Base-by-base conservation (phyloP, 2,888 invertebrate genomes). In the Cataglyphis livida region DNA sequence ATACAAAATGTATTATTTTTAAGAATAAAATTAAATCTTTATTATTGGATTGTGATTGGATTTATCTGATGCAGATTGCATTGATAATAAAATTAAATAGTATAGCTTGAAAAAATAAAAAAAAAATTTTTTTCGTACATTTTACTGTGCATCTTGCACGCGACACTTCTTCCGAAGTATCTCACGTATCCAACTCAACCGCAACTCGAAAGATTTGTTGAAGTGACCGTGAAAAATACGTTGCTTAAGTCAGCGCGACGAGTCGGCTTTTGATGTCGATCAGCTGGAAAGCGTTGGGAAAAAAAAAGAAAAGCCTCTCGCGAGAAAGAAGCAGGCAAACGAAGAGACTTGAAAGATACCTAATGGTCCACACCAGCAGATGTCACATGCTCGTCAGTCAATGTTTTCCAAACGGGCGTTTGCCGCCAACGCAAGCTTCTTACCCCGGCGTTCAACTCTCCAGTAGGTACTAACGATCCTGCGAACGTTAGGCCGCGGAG, bases 401-500 rank as follows among this genome's bases (percentile, higher is more conserved):
- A 94, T 94, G 94, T 94, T 94, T 94, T 93, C 90, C 82, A 93
- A 93, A 94, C 92, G 91, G 92, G 86, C 90, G 90, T 91, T 91
- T 91, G 85, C 89, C 91, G 91, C 91, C 92, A 92, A 92, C 93
- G 93, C 93, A 92, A 90, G 91, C 90, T 93, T 93, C 94, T 93
- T 93, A 93, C 84, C 92, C 94, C 85, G 91, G 93, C 94, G 93
- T 94, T 94, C 93, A 92, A 94, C 93, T 94, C 94, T 92, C 93
- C 90, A 65, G 81, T 65, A 78, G 68, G 61, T 94, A 94, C 93
- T 94, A 93, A 87, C 93, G 93, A 91, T 92, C 85, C 91, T 71
- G 85, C 88, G 87, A 93, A 93, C 92, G 90, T 93, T 85, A 90
- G 89, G 84, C 90, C 82, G 73, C 83, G 81, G 82, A 83, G 86